Evolutionary conservation across 2,113 vertebrate species (phyloP).

Genomic region (Solea senegalensis): DNA sequence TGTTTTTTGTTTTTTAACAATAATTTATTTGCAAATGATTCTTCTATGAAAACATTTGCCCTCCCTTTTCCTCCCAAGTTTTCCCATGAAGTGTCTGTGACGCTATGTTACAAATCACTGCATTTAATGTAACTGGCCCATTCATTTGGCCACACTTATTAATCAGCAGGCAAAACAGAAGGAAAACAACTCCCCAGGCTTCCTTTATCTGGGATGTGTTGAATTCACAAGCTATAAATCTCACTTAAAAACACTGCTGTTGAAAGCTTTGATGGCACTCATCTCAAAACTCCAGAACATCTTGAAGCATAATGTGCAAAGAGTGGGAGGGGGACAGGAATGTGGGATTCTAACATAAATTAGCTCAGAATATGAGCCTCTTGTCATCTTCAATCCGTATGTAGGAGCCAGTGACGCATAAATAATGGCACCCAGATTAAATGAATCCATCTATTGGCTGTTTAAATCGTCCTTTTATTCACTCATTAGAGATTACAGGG

Average conservation of each 20-base stretch:
- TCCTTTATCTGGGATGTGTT: conserved; percentile 15
- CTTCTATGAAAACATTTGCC: neutral
- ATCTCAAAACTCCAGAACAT: conserved; percentile 42
- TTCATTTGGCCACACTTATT: conserved; percentile 1
- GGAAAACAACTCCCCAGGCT: conserved; percentile 15
- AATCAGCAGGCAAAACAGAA: conserved; percentile 24
- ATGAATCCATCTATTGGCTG: conserved; percentile 59
- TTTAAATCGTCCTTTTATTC: conserved; percentile 47
- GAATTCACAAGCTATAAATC: conserved; percentile 51
- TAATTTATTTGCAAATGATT: neutral
- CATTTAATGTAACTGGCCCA: neutral
- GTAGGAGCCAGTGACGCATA: conserved; percentile 58
- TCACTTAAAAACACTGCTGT: conserved; percentile 19
- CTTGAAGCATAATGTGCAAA: conserved; percentile 27
- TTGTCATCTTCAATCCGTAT: conserved; percentile 68
- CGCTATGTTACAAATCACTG: neutral
- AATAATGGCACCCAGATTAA: conserved; percentile 70
- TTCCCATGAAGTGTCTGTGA: neutral
- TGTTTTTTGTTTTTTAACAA: neutral
- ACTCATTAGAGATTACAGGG: conserved; percentile 37
- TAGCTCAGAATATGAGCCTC: conserved; percentile 62
- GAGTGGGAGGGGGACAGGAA: conserved; percentile 55
- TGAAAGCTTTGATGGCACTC: conserved; percentile 36
- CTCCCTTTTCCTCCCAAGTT: neutral
- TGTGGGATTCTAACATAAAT: conserved; percentile 72